These are phyloP conservation scores for Pristis pectinata DNA, from an alignment of 2,797 vertebrate species.

Conservation along the genomic window DNA sequence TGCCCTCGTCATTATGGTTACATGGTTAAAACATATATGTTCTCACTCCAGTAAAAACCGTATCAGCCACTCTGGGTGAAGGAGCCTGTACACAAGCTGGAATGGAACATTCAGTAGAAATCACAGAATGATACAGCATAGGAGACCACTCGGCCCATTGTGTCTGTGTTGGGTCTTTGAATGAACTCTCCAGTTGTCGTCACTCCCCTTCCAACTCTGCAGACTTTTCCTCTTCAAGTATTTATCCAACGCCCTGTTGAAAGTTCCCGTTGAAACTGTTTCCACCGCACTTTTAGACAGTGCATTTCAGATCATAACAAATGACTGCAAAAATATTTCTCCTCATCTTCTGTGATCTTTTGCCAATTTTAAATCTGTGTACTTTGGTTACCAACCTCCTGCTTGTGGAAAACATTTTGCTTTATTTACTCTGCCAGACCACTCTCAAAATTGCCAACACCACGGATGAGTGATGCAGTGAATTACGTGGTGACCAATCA, in stretches of 20 bases:
- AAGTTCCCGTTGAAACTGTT: background rate
- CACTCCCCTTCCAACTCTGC: background rate
- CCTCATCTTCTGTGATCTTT: background rate
- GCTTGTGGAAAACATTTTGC: too few relatives aligned
- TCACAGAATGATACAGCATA: background rate
- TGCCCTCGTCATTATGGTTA: background rate
- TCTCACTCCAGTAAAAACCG: background rate
- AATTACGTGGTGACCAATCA: background rate
- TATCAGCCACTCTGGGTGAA: too few relatives aligned
- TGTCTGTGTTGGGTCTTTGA: background rate
- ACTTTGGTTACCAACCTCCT: background rate
- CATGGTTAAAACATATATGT: background rate
- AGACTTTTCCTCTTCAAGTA: background rate
- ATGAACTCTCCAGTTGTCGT: background rate
- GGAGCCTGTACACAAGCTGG: too few relatives aligned
- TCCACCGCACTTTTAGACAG: background rate
- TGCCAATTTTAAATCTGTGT: background rate
- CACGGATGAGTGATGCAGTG: background rate
- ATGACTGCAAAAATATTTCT: background rate
- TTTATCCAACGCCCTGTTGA: background rate
- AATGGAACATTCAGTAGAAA: background rate
- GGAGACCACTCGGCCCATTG: background rate
- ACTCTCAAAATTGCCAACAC: background rate
- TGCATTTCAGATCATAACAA: background rate
- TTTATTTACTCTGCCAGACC: background rate